phyloP scores from a whole-genome alignment of 2,113 vertebrate genomes.

The Ctenomys sociabilis region DNA sequence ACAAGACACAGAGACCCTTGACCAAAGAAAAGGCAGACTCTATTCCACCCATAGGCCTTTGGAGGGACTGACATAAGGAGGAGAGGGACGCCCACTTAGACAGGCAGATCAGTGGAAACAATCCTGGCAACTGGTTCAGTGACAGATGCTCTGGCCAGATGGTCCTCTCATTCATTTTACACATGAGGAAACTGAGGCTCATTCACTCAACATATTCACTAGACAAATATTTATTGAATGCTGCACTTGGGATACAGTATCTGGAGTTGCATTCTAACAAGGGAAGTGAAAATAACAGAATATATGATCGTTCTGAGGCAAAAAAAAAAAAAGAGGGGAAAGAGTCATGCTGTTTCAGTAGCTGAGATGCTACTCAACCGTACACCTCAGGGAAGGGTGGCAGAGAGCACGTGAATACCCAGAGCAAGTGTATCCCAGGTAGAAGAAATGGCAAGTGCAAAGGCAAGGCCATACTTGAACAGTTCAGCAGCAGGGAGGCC shows the following conservation, averaged over 20 bases:
- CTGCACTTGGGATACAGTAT: conserved; percentile 32
- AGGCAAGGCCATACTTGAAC: background rate
- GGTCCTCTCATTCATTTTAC: conserved; percentile 75
- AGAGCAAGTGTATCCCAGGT: background rate
- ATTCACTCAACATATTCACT: conserved; percentile 67
- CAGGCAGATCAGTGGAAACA: conserved; percentile 58
- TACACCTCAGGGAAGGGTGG: background rate
- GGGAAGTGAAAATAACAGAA: conserved; percentile 28
- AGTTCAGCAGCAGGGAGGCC: background rate
- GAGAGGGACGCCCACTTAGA: conserved; percentile 63
- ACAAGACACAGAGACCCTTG: background rate
- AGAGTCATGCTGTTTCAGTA: background rate
- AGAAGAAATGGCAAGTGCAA: background rate
- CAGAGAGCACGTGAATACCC: background rate
- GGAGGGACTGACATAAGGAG: conserved; percentile 51
- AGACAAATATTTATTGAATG: conserved; percentile 71
- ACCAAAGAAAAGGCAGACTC: conserved; percentile 34
- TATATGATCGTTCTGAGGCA: conserved; percentile 2
- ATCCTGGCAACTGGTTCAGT: conserved; percentile 72
- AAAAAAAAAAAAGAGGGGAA: conserved; percentile 12
- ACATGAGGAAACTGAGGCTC: conserved; percentile 79
- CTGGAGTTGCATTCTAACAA: conserved; percentile 59
- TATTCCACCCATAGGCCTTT: background rate
- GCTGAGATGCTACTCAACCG: background rate
- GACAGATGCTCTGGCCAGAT: conserved; percentile 79